phyloP scores from a whole-genome alignment of 2,113 vertebrate species.

The Etheostoma spectabile region DNA sequence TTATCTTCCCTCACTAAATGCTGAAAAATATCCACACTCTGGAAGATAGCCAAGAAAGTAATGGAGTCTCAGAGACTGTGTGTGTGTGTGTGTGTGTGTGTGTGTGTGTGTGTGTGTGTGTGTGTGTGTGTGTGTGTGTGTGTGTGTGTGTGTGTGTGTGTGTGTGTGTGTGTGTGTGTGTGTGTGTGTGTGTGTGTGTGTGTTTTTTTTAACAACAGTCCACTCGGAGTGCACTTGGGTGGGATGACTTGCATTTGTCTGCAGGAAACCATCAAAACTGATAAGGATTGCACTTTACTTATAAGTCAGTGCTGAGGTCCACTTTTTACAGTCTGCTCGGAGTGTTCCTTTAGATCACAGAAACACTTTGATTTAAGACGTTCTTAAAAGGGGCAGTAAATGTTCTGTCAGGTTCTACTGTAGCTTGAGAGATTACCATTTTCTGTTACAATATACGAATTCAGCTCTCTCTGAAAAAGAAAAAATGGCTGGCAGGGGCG shows the following conservation, averaged over 20 bases:
- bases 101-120: too few species aligned
- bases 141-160: too few species aligned
- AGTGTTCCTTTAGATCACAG: constrained; percentile 9
- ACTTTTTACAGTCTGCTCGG: constrained; percentile 13
- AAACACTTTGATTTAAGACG: constrained; percentile 37
- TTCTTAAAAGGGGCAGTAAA: neutral
- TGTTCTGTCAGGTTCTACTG: neutral
- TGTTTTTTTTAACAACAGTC: neutral
- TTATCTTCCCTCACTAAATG: constrained; percentile 57
- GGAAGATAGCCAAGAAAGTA: constrained; percentile 61
- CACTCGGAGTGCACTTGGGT: constrained; percentile 62
- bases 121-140: too few species aligned
- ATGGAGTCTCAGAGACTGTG: constrained; percentile 63
- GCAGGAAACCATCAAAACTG: constrained; percentile 65
- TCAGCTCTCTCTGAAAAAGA: constrained; percentile 6
- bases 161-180: too few species aligned
- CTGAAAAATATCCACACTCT: constrained; percentile 52
- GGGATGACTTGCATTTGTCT: constrained; percentile 71
- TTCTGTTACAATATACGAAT: constrained; percentile 18
- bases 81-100: too few species aligned
- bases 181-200: too few species aligned
- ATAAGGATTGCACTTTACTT: constrained; percentile 65
- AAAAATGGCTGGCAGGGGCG: constrained; percentile 9
- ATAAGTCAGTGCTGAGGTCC: constrained; percentile 24
- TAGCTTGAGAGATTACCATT: constrained; percentile 18